phyloP scores from a whole-genome alignment of 1,140 invertebrate species.

The Tribolium madens region DNA sequence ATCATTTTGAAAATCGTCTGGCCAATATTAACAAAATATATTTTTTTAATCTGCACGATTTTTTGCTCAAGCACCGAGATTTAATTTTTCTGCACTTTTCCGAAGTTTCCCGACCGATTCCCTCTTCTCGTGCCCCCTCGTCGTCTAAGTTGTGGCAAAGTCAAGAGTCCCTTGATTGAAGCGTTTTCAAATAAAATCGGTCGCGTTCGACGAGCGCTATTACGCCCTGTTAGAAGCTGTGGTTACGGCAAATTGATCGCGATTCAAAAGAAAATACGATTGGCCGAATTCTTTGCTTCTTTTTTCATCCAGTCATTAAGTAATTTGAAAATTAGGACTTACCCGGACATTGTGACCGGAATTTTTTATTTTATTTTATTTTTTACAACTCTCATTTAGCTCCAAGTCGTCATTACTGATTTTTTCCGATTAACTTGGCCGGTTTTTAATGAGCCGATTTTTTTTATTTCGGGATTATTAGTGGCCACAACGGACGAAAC shows the following conservation, averaged over 20 bases:
- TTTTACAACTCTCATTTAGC: not conserved
- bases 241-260: slow-evolving; percentile 63
- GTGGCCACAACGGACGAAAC: slow-evolving; percentile 37
- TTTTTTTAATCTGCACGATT: no score
- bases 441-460: not conserved
- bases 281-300: slow-evolving; percentile 56
- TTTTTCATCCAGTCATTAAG: slow-evolving; percentile 43
- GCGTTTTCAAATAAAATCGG: slow-evolving; percentile 64
- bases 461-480: not conserved
- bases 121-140: not conserved
- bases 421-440: not conserved
- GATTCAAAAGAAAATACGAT: slow-evolving; percentile 61
- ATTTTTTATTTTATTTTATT: slow-evolving; percentile 27
- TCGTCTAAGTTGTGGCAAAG: slow-evolving; percentile 60
- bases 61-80: no score
- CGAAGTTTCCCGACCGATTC: not conserved
- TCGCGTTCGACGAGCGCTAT: slow-evolving; percentile 61
- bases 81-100: no score
- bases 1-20: no score
- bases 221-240: slow-evolving; percentile 64
- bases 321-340: slow-evolving; percentile 38
- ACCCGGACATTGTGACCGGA: slow-evolving; percentile 23
- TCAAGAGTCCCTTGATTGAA: slow-evolving; percentile 64
- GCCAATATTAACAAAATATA: no score
- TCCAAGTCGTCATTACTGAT: not conserved